These are phyloP conservation scores for Psittacula cyanocephala DNA, from an alignment of 2,113 vertebrate species.

Conservation along the genomic window DNA sequence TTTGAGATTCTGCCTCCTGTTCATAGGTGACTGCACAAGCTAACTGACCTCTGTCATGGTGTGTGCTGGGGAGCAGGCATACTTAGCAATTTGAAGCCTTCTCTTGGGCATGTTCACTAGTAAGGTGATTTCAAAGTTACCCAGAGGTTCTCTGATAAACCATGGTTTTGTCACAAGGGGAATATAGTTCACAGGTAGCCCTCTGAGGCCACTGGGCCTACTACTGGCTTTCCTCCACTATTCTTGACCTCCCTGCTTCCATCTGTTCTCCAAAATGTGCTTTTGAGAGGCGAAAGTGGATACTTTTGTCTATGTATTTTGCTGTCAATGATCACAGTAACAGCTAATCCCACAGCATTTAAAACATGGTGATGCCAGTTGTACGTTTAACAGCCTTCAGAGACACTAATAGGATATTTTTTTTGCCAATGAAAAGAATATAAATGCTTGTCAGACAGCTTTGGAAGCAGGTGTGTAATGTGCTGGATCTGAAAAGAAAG, in stretches of 20 bases:
- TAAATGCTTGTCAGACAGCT: neutral
- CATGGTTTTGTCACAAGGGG: neutral
- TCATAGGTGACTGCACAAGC: neutral
- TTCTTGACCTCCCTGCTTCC: neutral
- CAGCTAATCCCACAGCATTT: conserved; percentile 40
- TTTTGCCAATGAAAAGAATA: neutral
- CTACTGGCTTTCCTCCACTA: neutral
- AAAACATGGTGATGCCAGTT: neutral
- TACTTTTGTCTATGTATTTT: neutral
- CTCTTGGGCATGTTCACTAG: neutral
- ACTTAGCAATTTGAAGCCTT: neutral
- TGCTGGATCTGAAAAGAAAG: conserved; percentile 17
- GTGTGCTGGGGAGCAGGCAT: neutral
- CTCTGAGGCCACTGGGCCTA: neutral
- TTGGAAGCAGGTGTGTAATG: neutral
- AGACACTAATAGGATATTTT: neutral
- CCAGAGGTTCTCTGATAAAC: neutral
- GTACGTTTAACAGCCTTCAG: conserved; percentile 10
- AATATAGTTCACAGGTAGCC: neutral
- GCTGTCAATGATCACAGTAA: conserved; percentile 18
- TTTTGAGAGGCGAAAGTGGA: conserved; percentile 7
- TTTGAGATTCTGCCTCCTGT: neutral
- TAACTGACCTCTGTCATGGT: neutral
- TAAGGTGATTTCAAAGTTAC: neutral
- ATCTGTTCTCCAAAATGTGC: neutral